These are phyloP conservation scores for Iguana delicatissima DNA, from an alignment of 2,797 vertebrate genomes.

Conservation along the genomic window DNA sequence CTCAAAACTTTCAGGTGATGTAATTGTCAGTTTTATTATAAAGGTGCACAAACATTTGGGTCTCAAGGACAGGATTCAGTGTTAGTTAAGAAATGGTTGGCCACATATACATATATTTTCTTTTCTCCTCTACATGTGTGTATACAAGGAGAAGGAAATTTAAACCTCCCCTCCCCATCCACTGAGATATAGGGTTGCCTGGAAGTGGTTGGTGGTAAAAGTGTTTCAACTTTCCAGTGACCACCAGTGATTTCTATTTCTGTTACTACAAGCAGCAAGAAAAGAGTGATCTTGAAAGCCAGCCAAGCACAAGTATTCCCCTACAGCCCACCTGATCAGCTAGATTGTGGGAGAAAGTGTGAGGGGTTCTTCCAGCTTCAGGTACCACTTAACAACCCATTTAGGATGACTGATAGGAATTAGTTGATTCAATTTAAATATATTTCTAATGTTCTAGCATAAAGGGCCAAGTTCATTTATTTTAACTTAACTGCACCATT, in stretches of 20 bases:
- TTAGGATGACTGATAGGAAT: not conserved
- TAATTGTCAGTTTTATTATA: not conserved
- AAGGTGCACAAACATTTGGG: not conserved
- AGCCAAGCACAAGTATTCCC: not conserved
- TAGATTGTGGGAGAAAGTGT: not conserved
- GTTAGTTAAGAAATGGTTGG: not conserved
- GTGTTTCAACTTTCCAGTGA: not conserved
- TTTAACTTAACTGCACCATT: no score
- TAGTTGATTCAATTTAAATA: no score
- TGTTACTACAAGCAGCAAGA: not conserved
- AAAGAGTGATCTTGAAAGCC: not conserved
- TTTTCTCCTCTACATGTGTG: no score
- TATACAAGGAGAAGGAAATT: no score
- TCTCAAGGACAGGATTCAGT: not conserved
- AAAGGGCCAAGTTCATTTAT: no score
- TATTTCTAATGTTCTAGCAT: no score
- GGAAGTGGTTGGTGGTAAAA: no score
- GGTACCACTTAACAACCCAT: not conserved
- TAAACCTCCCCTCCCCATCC: no score
- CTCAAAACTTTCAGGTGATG: conserved; percentile 90
- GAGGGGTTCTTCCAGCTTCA: not conserved
- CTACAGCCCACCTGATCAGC: not conserved
- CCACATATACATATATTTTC: no score
- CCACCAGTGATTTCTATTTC: not conserved
- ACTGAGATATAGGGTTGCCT: no score